These are phyloP conservation scores for Lithophane socia DNA, from an alignment of 2,888 invertebrate genomes.

Conservation along the genomic window DNA sequence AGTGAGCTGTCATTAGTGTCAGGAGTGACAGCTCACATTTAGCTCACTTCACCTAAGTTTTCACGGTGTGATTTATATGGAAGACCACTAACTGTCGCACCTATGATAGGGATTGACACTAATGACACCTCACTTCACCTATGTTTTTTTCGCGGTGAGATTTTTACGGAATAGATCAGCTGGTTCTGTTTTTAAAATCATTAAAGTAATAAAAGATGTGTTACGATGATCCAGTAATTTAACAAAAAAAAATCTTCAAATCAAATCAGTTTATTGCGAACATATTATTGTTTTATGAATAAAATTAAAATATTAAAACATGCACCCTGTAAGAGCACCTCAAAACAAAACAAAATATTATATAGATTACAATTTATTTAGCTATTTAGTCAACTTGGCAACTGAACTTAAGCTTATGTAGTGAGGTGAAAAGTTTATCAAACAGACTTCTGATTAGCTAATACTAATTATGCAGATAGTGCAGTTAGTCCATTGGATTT, in stretches of 20 bases:
- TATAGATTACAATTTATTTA: background rate
- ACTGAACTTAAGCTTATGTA: background rate
- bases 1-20: no score
- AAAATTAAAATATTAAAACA: background rate
- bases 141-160: no score
- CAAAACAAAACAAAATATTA: background rate
- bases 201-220: background rate
- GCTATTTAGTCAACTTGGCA: background rate
- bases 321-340: no score
- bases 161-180: no score
- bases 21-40: no score
- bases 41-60: no score
- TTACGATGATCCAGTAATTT: background rate
- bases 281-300: background rate
- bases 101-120: no score
- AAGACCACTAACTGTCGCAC: no score
- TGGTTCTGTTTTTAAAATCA: background rate
- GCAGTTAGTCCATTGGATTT: background rate
- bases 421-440: conserved; percentile 19
- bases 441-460: background rate
- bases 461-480: background rate
- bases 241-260: background rate
- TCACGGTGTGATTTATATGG: no score
- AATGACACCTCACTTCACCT: no score
- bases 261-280: background rate